These are phyloP conservation scores for Drosophila navojoa DNA, from an alignment of 1,140 invertebrate species.

Conservation along the genomic window DNA sequence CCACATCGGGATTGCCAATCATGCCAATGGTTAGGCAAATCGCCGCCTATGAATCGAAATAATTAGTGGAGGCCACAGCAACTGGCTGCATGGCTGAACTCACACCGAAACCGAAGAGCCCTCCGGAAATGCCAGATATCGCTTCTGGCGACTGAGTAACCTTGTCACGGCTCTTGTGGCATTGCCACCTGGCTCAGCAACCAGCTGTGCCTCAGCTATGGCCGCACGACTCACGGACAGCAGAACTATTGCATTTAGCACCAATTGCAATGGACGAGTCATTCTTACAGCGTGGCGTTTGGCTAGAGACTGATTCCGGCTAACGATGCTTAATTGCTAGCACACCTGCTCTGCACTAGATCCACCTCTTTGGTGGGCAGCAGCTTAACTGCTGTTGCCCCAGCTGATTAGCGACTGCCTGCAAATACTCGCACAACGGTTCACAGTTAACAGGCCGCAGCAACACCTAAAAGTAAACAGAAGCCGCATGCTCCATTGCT, in stretches of 20 bases:
- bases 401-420: conserved; percentile 58
- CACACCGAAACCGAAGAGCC: conserved; percentile 83
- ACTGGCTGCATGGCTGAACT: conserved; percentile 8
- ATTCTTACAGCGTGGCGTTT: conserved; percentile 48
- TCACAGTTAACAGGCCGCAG: conserved; percentile 32
- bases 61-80: background rate
- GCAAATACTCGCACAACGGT: conserved; percentile 36
- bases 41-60: conserved; percentile 53
- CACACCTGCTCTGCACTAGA: background rate
- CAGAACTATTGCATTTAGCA: conserved; percentile 3
- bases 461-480: conserved; percentile 15
- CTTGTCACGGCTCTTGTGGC: conserved; percentile 41
- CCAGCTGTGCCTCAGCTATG: background rate
- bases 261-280: conserved; percentile 22
- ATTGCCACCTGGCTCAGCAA: conserved; percentile 18
- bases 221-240: conserved; percentile 1
- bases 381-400: conserved; percentile 56
- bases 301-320: conserved; percentile 32
- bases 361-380: conserved; percentile 36
- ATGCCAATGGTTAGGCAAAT: conserved; percentile 80
- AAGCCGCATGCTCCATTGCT: conserved; percentile 40
- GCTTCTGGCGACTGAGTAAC: conserved; percentile 67
- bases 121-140: conserved; percentile 83
- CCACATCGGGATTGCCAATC: conserved; percentile 76
- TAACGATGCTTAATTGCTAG: background rate